phyloP scores from a whole-genome alignment of 2,888 invertebrate genomes.

The Troides oblongomaculatus region DNA sequence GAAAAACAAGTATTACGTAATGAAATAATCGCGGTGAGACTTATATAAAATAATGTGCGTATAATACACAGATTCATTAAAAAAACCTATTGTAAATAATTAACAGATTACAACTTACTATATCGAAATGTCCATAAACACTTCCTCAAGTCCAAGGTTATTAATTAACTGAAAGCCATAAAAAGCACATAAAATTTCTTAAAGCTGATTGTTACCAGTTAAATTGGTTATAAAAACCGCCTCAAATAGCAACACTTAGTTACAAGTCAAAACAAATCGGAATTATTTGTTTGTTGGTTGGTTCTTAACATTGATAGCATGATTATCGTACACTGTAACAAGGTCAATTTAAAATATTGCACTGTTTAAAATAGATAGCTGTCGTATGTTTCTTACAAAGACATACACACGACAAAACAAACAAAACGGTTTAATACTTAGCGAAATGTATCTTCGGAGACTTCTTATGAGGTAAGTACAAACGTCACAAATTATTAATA shows the following conservation, averaged over 20 bases:
- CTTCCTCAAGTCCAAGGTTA: no score
- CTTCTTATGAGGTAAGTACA: conserved; percentile 14
- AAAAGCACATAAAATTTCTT: no score
- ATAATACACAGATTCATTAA: no score
- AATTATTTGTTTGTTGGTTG: not conserved
- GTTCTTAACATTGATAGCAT: conserved; percentile 6
- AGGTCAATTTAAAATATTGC: conserved; percentile 23
- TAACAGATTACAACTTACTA: no score
- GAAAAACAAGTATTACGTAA: no score
- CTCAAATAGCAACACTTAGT: not conserved
- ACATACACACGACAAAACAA: not conserved
- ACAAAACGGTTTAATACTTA: not conserved
- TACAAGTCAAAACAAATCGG: not conserved
- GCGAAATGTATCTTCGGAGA: conserved; percentile 22
- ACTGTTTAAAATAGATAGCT: conserved; percentile 7
- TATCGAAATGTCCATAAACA: no score
- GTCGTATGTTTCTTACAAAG: conserved; percentile 1
- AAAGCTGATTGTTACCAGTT: no score
- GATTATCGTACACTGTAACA: conserved; percentile 15
- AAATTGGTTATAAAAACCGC: no score
- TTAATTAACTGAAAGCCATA: no score
- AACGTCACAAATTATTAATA: not conserved
- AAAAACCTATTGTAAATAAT: no score
- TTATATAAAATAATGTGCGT: no score
- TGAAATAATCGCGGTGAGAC: no score